Evolutionary conservation across 2,113 vertebrate species (phyloP).

Genomic region (Mesitornis unicolor): DNA sequence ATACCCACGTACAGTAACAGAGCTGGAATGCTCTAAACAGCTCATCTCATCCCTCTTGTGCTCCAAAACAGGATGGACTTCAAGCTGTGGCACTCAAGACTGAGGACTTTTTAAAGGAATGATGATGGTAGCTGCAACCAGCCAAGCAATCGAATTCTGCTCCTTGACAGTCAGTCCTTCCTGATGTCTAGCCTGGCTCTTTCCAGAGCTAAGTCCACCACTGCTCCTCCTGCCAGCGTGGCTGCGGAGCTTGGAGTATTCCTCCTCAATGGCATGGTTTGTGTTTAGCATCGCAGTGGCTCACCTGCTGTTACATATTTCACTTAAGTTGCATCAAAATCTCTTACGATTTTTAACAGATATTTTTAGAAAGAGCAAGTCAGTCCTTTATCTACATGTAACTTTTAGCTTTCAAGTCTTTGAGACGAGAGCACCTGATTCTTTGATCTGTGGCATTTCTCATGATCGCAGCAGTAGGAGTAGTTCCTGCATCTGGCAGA

Average conservation of each 20-base stretch:
- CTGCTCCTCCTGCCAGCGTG: not conserved
- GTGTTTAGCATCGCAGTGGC: not conserved
- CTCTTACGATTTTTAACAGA: not conserved
- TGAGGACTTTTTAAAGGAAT: not conserved
- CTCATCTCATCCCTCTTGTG: not conserved
- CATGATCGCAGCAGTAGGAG: not conserved
- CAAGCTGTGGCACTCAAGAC: rapidly evolving
- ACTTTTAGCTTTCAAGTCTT: not conserved
- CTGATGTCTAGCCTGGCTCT: not conserved
- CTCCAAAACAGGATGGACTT: not conserved
- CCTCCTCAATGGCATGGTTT: not conserved
- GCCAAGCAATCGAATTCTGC: not conserved
- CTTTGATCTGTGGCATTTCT: not conserved
- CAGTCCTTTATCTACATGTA: not conserved
- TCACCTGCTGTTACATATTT: not conserved
- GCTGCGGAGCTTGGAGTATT: not conserved
- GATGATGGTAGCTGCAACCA: not conserved
- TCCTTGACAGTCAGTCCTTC: not conserved
- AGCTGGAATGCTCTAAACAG: not conserved
- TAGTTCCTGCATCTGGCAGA: not conserved
- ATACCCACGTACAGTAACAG: not conserved
- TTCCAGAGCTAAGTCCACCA: not conserved
- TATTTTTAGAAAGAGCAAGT: not conserved
- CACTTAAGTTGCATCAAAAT: not conserved
- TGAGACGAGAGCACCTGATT: not conserved